A percentile compares a stretch with the other conserved stretches of the same genome.
phyloP scores from a whole-genome alignment of 30 jellyfish, hydroid and myxozoan species.

The Aurelia sp. region DNA sequence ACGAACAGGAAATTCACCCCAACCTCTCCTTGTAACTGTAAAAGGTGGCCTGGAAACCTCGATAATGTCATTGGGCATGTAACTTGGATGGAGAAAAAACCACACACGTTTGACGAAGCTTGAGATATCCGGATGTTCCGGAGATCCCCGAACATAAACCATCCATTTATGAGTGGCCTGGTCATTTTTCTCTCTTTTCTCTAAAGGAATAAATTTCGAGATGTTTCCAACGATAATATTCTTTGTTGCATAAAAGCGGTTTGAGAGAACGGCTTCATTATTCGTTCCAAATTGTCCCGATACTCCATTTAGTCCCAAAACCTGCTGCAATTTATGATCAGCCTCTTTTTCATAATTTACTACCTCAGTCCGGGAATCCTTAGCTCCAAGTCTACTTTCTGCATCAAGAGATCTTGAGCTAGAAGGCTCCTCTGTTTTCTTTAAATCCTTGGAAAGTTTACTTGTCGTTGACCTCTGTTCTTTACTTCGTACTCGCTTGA shows the following conservation, averaged over 20 bases:
- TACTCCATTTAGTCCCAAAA: not conserved
- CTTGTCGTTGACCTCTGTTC: not conserved
- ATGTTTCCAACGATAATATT: conserved; percentile 87
- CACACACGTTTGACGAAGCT: conserved; percentile 73
- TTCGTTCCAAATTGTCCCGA: not conserved
- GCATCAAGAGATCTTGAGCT: not conserved
- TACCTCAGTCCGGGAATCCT: not conserved
- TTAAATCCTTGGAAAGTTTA: not conserved
- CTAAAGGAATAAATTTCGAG: conserved; percentile 87
- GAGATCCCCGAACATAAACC: conserved; percentile 96
- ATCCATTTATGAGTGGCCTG: conserved; percentile 97
- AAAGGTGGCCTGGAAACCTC: conserved; percentile 88
- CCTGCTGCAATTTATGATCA: not conserved
- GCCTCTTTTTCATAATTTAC: not conserved
- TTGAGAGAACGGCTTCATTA: conserved; percentile 9
- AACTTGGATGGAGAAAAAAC: conserved; percentile 96
- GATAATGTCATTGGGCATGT: conserved; percentile 95
- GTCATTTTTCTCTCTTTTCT: conserved; percentile 85
- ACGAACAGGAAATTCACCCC: conserved; percentile 99
- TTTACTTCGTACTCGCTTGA: conserved; percentile 28
- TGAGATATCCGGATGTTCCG: conserved; percentile 71
- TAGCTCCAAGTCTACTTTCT: not conserved
- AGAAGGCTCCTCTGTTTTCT: not conserved
- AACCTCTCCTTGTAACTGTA: conserved; percentile 94
- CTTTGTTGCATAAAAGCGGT: conserved; percentile 78